Evolutionary conservation across 2,888 invertebrate genomes (phyloP).

Genomic region (Nomada hirtipes): DNA sequence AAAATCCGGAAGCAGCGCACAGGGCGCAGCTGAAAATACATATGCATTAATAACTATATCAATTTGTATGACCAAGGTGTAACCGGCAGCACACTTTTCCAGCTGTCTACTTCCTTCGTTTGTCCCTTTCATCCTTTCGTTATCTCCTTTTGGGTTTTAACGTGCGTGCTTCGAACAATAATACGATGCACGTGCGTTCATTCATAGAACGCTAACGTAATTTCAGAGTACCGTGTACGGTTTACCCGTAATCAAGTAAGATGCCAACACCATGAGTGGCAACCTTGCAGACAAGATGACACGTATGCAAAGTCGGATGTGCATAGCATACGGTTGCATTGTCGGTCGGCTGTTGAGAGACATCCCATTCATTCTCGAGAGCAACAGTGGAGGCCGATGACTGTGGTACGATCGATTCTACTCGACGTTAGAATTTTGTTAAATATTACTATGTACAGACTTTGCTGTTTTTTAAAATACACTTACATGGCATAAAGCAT

Average conservation of each 20-base stretch:
- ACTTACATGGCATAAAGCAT: too few relatives aligned
- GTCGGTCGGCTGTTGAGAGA: conserved; percentile 26
- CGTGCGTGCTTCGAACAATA: conserved; percentile 44
- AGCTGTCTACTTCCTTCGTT: conserved; percentile 27
- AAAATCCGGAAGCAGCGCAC: background rate
- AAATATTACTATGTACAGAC: background rate
- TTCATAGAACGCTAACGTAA: conserved; percentile 57
- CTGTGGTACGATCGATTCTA: conserved; percentile 20
- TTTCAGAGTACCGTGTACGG: conserved; percentile 42
- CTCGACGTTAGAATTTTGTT: background rate
- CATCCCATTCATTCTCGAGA: conserved; percentile 45
- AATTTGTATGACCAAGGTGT: conserved; percentile 6
- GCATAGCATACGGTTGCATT: conserved; percentile 36
- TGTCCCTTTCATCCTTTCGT: conserved; percentile 23
- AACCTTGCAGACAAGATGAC: conserved; percentile 43
- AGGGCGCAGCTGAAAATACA: background rate
- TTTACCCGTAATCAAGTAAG: conserved; percentile 48
- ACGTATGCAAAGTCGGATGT: conserved; percentile 56
- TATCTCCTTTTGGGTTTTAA: conserved; percentile 36
- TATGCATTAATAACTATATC: background rate
- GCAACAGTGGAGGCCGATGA: conserved; percentile 5
- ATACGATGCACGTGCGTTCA: conserved; percentile 56
- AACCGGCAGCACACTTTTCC: conserved; percentile 20
- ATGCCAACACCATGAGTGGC: conserved; percentile 51
- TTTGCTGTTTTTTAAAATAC: background rate